Conservation (phyloP, 2,797 vertebrate species). For the Mallotus villosus region DNA sequence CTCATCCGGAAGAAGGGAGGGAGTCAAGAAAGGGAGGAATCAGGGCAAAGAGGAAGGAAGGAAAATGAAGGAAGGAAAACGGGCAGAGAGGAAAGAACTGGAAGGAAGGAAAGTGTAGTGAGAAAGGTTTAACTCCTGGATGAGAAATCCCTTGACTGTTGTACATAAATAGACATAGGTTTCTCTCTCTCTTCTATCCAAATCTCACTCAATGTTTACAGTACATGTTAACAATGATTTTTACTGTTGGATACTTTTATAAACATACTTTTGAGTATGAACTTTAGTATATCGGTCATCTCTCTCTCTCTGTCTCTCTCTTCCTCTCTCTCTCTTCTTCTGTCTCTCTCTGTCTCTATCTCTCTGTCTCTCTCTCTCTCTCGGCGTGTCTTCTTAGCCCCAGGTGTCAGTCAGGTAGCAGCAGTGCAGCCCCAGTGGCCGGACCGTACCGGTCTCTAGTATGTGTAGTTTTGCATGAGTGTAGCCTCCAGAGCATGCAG, state of each 20-base stretch:
- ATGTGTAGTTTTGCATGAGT: constrained; percentile 71
- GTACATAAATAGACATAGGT: constrained; percentile 80
- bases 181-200: constrained; percentile 49
- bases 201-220: constrained; percentile 94
- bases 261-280: constrained; percentile 84
- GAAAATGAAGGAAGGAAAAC: background rate
- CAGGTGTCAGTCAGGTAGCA: constrained; percentile 62
- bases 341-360: constrained; percentile 34
- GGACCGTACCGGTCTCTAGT: constrained; percentile 68
- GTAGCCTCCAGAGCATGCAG: constrained; percentile 72
- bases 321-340: constrained; percentile 34
- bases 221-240: constrained; percentile 91
- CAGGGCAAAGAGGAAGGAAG: constrained; percentile 11
- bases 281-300: constrained; percentile 76
- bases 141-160: constrained; percentile 61
- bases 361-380: constrained; percentile 45
- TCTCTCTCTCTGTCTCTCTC: constrained; percentile 26
- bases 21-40: constrained; percentile 18
- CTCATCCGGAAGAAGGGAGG: constrained; percentile 13
- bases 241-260: constrained; percentile 95
- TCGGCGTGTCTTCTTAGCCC: constrained; percentile 46
- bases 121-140: constrained; percentile 33
- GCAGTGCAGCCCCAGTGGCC: constrained; percentile 72
- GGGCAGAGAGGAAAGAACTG: background rate
- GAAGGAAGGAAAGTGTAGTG: constrained; percentile 9